Evolutionary conservation across 2,888 invertebrate species (phyloP).

Genomic region (Eupithecia tripunctaria): DNA sequence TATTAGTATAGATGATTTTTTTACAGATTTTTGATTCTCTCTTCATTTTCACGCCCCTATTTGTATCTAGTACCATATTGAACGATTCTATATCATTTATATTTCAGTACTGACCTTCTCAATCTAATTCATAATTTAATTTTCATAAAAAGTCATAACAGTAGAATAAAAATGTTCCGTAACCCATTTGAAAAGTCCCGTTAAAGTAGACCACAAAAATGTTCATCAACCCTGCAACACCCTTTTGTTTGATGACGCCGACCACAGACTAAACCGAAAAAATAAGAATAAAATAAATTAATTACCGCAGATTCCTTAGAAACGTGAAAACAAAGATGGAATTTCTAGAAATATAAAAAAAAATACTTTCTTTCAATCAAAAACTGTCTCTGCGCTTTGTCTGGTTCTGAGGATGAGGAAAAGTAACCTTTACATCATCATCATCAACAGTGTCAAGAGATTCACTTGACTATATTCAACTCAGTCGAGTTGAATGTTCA

Average conservation of each 20-base stretch:
- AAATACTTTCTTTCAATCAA: slow-evolving; percentile 18
- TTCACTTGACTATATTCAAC: too few species aligned
- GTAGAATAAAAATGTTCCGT: neutral
- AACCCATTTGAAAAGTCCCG: neutral
- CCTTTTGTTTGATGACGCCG: slow-evolving; percentile 53
- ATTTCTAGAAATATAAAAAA: slow-evolving; percentile 33
- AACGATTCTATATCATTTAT: neutral
- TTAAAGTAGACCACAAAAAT: slow-evolving; percentile 32
- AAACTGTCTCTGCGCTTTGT: slow-evolving; percentile 11
- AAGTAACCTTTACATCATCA: neutral
- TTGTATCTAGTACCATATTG: too few species aligned
- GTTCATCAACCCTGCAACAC: slow-evolving; percentile 43
- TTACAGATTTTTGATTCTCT: neutral
- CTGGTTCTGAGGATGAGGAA: neutral
- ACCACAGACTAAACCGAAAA: slow-evolving; percentile 48
- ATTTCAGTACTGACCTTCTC: neutral
- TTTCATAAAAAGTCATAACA: neutral
- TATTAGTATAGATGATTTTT: too few species aligned
- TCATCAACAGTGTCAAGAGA: too few species aligned
- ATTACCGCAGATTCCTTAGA: slow-evolving; percentile 48
- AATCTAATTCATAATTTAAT: neutral
- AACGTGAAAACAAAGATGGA: slow-evolving; percentile 44
- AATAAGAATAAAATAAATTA: slow-evolving; percentile 52
- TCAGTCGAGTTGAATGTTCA: too few species aligned
- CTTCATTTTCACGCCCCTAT: too few species aligned